These are phyloP conservation scores for Lordiphosa collinella DNA, from an alignment of 1,140 invertebrate species.

Conservation along the genomic window DNA sequence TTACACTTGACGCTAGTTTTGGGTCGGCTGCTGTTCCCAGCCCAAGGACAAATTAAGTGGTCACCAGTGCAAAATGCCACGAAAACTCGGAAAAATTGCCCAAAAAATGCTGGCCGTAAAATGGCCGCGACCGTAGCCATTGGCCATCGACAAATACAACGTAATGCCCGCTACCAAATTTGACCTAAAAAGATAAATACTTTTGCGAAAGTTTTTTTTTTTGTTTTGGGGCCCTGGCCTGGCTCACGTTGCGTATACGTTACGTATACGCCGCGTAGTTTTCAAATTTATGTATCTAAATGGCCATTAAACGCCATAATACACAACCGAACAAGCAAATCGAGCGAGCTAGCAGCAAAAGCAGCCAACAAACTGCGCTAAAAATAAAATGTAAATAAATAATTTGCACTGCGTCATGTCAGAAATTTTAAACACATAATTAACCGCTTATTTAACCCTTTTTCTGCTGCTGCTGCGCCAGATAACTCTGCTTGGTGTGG, in stretches of 20 bases:
- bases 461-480: conserved; percentile 38
- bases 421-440: conserved; percentile 79
- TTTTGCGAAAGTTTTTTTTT: conserved; percentile 45
- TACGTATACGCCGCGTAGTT: conserved; percentile 45
- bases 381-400: conserved; percentile 76
- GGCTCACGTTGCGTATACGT: conserved; percentile 63
- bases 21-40: conserved; percentile 18
- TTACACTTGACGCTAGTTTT: conserved; percentile 55
- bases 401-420: conserved; percentile 76
- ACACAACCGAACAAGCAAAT: conserved; percentile 9
- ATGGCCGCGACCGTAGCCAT: conserved; percentile 46
- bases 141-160: conserved; percentile 53
- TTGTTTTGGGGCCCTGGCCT: no score
- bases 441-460: conserved; percentile 78
- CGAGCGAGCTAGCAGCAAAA: neutral
- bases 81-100: conserved; percentile 36
- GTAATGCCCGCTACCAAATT: conserved; percentile 48
- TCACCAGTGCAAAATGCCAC: conserved; percentile 37
- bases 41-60: conserved; percentile 62
- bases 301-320: conserved; percentile 51
- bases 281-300: conserved; percentile 9
- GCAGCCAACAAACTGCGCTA: conserved; percentile 45
- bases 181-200: conserved; percentile 65
- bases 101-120: no score
- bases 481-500: conserved; percentile 36